Evolutionary conservation across 92 coral and sea anemone genomes (phyloP).

Genomic region (Porites lobata): DNA sequence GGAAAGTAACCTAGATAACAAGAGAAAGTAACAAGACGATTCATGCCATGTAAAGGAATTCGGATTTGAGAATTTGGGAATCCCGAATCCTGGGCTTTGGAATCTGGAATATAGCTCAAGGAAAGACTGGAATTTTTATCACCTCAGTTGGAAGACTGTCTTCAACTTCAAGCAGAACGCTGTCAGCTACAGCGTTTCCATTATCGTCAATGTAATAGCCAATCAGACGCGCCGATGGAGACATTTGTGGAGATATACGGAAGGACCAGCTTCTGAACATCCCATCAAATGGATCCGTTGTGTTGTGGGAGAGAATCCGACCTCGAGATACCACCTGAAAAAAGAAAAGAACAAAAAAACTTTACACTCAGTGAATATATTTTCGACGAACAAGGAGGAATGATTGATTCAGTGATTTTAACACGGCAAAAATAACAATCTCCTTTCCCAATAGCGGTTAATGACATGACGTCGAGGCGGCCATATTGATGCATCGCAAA

Average conservation of each 20-base stretch:
- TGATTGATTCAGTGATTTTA: too few relatives aligned
- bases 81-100: too few relatives aligned
- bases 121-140: background rate
- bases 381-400: too few relatives aligned
- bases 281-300: conserved; percentile 73
- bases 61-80: too few relatives aligned
- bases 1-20: conserved; percentile 18
- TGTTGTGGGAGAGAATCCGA: conserved; percentile 74
- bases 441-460: too few relatives aligned
- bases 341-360: background rate
- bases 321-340: conserved; percentile 92
- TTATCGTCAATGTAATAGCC: conserved; percentile 68
- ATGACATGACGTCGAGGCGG: too few relatives aligned
- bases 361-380: too few relatives aligned
- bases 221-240: conserved; percentile 92
- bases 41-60: too few relatives aligned
- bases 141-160: conserved; percentile 87
- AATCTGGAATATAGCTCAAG: too few relatives aligned
- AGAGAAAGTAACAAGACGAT: background rate
- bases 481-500: too few relatives aligned
- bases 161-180: conserved; percentile 77
- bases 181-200: conserved; percentile 86
- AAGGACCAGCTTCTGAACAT: conserved; percentile 83
- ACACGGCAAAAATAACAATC: too few relatives aligned
- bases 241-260: conserved; percentile 81